Evolutionary conservation across 1,140 invertebrate species (phyloP).

Genomic region (Drosophila tropicalis): DNA sequence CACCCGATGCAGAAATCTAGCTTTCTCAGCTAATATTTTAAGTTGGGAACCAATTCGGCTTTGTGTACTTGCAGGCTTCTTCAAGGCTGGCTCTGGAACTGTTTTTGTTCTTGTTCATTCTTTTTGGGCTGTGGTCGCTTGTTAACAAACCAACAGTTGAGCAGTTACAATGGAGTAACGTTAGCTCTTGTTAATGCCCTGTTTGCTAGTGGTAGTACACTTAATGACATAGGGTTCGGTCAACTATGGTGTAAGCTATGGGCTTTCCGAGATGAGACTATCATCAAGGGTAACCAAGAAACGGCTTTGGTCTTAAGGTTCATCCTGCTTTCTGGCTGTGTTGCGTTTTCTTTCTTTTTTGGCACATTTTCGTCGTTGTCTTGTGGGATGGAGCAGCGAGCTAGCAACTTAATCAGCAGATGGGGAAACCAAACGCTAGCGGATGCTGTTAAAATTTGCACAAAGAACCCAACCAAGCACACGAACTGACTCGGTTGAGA

Average conservation of each 20-base stretch:
- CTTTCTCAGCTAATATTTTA: conserved; percentile 80
- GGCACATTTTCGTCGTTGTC: conserved; percentile 50
- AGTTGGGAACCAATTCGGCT: conserved; percentile 72
- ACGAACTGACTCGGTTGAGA: conserved; percentile 19
- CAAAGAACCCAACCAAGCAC: conserved; percentile 41
- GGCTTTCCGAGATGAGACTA: conserved; percentile 13
- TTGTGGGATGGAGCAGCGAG: conserved; percentile 17
- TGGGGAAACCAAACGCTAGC: conserved; percentile 53
- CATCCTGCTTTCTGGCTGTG: conserved; percentile 26
- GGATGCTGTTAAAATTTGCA: conserved; percentile 75
- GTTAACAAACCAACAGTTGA: conserved; percentile 70
- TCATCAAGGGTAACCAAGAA: conserved; percentile 23
- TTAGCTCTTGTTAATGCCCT: conserved; percentile 58
- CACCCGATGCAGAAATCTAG: conserved; percentile 69
- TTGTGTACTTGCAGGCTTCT: conserved; percentile 26
- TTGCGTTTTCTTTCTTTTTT: conserved; percentile 63
- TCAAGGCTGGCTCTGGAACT: conserved; percentile 42
- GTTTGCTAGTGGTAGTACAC: conserved; percentile 25
- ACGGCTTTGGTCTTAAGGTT: neutral
- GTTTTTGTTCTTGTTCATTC: conserved; percentile 7
- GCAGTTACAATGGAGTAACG: conserved; percentile 73
- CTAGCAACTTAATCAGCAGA: conserved; percentile 75
- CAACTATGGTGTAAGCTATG: neutral
- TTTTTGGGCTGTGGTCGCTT: conserved; percentile 64
- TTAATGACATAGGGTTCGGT: neutral